These are phyloP conservation scores for Mustela lutreola DNA, from an alignment of 2,113 vertebrate genomes.

Conservation along the genomic window DNA sequence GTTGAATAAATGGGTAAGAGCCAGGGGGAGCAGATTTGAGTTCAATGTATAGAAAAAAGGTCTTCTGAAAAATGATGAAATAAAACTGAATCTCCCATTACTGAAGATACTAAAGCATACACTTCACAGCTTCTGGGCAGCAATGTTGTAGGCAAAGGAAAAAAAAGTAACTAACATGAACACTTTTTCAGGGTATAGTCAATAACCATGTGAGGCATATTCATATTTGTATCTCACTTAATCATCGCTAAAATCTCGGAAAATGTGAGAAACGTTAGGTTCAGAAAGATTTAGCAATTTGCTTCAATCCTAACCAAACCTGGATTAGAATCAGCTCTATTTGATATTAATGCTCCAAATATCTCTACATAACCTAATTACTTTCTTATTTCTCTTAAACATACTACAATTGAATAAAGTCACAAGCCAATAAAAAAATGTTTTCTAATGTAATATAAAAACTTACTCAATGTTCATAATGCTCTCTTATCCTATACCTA, in stretches of 20 bases:
- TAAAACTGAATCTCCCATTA: not conserved
- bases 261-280: conserved; percentile 22
- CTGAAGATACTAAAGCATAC: not conserved
- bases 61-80: not conserved
- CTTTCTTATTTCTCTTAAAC: conserved; percentile 21
- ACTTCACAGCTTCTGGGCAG: not conserved
- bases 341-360: not conserved
- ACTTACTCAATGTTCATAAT: not conserved
- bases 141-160: not conserved
- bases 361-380: not conserved
- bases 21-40: not conserved
- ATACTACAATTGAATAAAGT: not conserved
- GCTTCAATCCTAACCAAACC: conserved; percentile 25
- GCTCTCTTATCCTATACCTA: not conserved
- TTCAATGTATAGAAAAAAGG: not conserved
- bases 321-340: conserved; percentile 18
- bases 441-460: conserved; percentile 36
- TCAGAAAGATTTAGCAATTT: conserved; percentile 34
- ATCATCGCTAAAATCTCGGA: not conserved
- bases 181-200: not conserved
- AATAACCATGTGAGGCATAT: not conserved
- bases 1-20: not conserved
- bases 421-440: not conserved
- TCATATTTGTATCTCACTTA: not conserved
- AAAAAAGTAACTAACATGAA: conserved; percentile 17